Conservation (phyloP, 2,113 vertebrate species). For the Cyprinus carpio region DNA sequence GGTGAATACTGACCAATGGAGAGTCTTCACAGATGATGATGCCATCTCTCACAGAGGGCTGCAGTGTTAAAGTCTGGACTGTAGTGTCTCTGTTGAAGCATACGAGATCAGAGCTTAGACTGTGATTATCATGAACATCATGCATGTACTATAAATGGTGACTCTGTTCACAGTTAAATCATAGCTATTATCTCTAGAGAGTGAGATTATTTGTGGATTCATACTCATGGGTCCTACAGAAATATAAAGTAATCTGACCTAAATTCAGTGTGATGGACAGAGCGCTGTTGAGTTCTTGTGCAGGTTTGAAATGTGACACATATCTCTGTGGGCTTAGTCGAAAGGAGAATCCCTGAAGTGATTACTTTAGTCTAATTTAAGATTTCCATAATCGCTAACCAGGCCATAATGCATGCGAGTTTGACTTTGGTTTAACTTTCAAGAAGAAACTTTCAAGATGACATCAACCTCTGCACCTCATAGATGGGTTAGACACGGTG, state of each 20-base stretch:
- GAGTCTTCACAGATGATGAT: slow-evolving; percentile 95
- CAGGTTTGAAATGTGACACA: slow-evolving; percentile 66
- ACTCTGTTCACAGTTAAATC: background rate
- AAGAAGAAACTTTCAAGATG: slow-evolving; percentile 35
- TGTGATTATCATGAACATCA: background rate
- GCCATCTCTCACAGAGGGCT: slow-evolving; percentile 92
- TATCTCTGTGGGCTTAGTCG: slow-evolving; percentile 67
- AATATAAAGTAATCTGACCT: slow-evolving; percentile 65
- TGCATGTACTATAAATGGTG: background rate
- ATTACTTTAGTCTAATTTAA: slow-evolving; percentile 70
- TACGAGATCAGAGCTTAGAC: background rate
- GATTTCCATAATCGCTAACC: slow-evolving; percentile 60
- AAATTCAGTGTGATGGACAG: slow-evolving; percentile 62
- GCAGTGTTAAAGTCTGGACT: slow-evolving; percentile 93
- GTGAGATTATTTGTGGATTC: background rate
- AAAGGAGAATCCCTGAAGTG: slow-evolving; percentile 64
- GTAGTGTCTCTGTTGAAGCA: slow-evolving; percentile 87
- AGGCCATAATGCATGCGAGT: slow-evolving; percentile 61
- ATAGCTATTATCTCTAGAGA: slow-evolving; percentile 6
- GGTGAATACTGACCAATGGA: slow-evolving; percentile 81
- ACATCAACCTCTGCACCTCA: background rate
- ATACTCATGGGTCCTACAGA: slow-evolving; percentile 4
- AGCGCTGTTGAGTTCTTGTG: slow-evolving; percentile 32
- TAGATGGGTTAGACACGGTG: background rate
- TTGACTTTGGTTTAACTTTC: slow-evolving; percentile 71